Evolutionary conservation across 2,797 vertebrate genomes (phyloP).

Genomic region (Poeciliopsis gracilis): DNA sequence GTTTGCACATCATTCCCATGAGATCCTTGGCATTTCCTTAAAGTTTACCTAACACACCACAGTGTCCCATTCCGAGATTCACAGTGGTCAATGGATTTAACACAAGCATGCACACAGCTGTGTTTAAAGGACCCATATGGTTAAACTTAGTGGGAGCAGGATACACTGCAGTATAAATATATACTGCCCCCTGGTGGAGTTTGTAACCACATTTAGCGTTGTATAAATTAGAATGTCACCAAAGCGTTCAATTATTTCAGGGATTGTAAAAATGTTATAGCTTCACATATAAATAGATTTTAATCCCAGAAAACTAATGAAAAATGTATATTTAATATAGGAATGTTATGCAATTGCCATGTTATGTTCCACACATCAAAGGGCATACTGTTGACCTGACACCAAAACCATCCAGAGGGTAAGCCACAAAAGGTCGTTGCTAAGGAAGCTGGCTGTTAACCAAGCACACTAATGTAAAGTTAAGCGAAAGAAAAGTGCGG

Average conservation of each 20-base stretch:
- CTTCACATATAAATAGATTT: neutral
- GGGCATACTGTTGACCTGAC: neutral
- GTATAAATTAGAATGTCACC: neutral
- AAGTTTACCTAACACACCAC: constrained; percentile 57
- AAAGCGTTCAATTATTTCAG: neutral
- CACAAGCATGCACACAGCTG: constrained; percentile 62
- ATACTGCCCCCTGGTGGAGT: constrained; percentile 58
- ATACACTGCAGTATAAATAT: neutral
- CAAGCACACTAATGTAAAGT: neutral
- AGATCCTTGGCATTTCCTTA: constrained; percentile 73
- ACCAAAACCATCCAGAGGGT: neutral
- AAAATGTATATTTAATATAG: neutral
- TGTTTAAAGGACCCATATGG: constrained; percentile 37
- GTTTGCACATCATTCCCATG: constrained; percentile 58
- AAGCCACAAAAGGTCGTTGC: neutral
- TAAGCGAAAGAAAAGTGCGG: neutral
- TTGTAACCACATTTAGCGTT: neutral
- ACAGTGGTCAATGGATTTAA: constrained; percentile 67
- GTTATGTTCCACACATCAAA: neutral
- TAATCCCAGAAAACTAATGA: neutral
- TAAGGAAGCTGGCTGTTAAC: neutral
- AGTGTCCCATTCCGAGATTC: constrained; percentile 42
- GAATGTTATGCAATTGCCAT: neutral
- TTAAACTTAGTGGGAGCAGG: neutral
- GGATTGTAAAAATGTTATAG: neutral